Conservation (phyloP, 2,888 invertebrate species). For the Cyclophora albipunctata region DNA sequence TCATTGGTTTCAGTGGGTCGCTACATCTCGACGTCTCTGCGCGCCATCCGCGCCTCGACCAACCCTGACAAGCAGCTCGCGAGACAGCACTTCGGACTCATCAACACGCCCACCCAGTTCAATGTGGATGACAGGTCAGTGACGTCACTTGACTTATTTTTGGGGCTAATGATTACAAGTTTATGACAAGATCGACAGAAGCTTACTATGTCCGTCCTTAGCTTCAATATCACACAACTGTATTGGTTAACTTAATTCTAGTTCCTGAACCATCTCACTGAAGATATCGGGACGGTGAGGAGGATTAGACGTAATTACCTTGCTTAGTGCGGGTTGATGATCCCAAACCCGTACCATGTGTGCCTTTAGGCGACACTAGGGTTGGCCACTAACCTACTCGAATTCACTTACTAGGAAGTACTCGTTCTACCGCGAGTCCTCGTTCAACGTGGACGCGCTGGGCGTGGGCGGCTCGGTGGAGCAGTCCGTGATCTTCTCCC, state of each 20-base stretch:
- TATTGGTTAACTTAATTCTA: too few relatives aligned
- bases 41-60: slow-evolving; percentile 84
- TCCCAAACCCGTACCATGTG: too few relatives aligned
- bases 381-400: too few relatives aligned
- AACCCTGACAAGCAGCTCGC: slow-evolving; percentile 81
- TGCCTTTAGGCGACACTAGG: too few relatives aligned
- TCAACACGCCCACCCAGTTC: slow-evolving; percentile 71
- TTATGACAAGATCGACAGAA: too few relatives aligned
- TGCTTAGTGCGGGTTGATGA: too few relatives aligned
- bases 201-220: too few relatives aligned
- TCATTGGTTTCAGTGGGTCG: slow-evolving; percentile 79
- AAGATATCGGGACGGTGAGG: too few relatives aligned
- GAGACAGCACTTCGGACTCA: slow-evolving; percentile 67
- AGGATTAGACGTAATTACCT: too few relatives aligned
- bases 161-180: too few relatives aligned
- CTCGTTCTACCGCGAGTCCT: slow-evolving; percentile 84
- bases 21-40: slow-evolving; percentile 88
- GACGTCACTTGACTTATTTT: neutral
- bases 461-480: slow-evolving; percentile 82
- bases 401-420: slow-evolving; percentile 75
- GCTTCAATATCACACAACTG: too few relatives aligned
- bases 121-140: slow-evolving; percentile 80
- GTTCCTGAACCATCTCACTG: too few relatives aligned
- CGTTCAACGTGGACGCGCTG: slow-evolving; percentile 81
- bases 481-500: slow-evolving; percentile 86